Base-by-base conservation (phyloP, 2,888 invertebrate genomes). In the Lithosia quadra region DNA sequence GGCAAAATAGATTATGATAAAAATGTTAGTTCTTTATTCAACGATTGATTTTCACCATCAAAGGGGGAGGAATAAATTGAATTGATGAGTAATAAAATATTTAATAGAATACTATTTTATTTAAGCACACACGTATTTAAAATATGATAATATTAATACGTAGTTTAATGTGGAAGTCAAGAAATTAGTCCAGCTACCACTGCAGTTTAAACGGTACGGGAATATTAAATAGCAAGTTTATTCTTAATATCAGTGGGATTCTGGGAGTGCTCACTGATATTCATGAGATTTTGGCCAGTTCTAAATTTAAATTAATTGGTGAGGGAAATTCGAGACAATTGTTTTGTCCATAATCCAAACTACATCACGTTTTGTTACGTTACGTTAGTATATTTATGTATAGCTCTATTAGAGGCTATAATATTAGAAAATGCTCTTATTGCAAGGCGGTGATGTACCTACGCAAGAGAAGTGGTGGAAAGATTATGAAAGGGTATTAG, bases 71-170 rank as follows among this genome's bases (percentile, higher is more conserved):
- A 24, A 13, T 24, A 8, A 43, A 43, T 28, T 4, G 28, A 28
- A 4, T 28, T 28, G 28, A 28, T 5, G 28, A 28, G 5, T 28
- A 28, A 39, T 39, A 39, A 39, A 39, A 56, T 56, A 28, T 28
- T 28, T 4, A 28, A 28, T 28, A 28, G 2, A 4, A 28, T 5
- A 28, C 28, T 28, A 28, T 28, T 28, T 28, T 28, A 28, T 28
- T 28, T 57, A 68, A 65, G 73, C 70, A 71, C 68, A 72, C 75
- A 81, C 76, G 74, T 76, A 79, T 69, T 77, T 79, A 76, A 82
- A 82, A 83, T 79, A 80, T 82, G 79, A 80, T n/a, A 49, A 49
- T 49, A n/a, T 49, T 83, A 83, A 84, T 82, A 67, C 69, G 73
- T n/a, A n/a, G n/a, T n/a, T n/a, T 74, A 69, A 79, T 73, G 74